Evolutionary conservation across 2,797 vertebrate species (phyloP).

Genomic region (Cryptoblepharus egeriae): DNA sequence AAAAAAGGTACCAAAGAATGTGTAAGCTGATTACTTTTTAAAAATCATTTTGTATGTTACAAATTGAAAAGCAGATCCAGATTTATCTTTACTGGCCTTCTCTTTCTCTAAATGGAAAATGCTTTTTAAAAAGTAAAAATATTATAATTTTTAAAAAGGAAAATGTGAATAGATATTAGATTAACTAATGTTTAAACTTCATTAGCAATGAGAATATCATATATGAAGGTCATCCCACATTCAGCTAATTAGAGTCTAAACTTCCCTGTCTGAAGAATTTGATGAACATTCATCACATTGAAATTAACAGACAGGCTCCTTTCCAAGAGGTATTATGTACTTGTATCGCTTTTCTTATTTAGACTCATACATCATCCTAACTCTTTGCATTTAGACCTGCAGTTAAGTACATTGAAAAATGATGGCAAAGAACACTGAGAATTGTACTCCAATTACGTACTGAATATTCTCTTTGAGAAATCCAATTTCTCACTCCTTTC

Average conservation of each 20-base stretch:
- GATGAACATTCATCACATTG: background rate
- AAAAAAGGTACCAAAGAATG: background rate
- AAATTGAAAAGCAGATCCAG: background rate
- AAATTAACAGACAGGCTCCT: background rate
- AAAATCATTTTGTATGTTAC: background rate
- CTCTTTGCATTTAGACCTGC: background rate
- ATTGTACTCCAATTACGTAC: background rate
- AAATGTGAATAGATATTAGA: background rate
- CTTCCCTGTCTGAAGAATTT: background rate
- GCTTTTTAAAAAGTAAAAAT: background rate
- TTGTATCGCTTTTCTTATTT: background rate
- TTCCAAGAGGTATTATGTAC: background rate
- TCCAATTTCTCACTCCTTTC: background rate
- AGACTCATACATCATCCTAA: background rate
- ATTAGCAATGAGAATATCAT: background rate
- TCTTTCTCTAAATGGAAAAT: background rate
- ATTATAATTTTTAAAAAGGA: background rate
- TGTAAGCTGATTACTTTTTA: background rate
- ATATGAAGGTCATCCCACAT: background rate
- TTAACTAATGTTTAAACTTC: background rate
- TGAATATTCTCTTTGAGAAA: background rate
- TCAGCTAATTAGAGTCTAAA: background rate
- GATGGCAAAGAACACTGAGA: background rate
- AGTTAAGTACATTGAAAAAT: background rate
- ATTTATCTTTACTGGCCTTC: background rate